A percentile compares a stretch with the other conserved stretches of the same genome.
Conservation (phyloP, 92 coral and sea anemone genomes). For the Palythoa caribaeorum region DNA sequence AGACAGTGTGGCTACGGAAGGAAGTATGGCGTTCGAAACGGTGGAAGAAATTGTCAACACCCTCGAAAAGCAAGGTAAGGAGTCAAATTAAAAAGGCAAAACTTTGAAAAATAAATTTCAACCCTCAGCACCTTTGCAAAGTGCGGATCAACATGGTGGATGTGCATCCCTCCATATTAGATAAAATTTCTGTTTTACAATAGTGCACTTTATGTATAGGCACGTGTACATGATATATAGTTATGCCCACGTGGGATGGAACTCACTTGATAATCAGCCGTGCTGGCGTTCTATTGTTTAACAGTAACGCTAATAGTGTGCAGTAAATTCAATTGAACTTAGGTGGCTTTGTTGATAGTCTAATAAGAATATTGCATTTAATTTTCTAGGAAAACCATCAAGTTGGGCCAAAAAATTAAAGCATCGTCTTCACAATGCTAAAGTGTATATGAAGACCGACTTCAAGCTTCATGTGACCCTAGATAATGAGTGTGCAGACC, state of each 20-base stretch:
- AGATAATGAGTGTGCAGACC: slow-evolving; percentile 68
- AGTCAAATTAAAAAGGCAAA: not conserved
- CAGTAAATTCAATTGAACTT: not conserved
- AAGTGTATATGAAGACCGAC: slow-evolving; percentile 67
- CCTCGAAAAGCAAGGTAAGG: not conserved
- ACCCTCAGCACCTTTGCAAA: not conserved
- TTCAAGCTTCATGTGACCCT: slow-evolving; percentile 66
- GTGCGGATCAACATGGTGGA: not conserved
- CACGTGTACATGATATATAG: no score
- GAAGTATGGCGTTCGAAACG: not conserved
- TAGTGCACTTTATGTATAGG: not conserved
- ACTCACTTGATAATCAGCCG: no score
- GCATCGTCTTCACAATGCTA: slow-evolving; percentile 32
- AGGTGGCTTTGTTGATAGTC: not conserved
- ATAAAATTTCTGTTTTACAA: not conserved
- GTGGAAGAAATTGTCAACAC: not conserved
- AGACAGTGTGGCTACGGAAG: not conserved
- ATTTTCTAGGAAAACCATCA: no score
- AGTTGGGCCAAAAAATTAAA: no score
- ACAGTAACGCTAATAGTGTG: not conserved
- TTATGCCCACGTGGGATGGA: no score
- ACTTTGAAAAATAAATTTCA: not conserved
- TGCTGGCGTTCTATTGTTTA: not conserved
- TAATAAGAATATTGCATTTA: no score
- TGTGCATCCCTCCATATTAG: not conserved